Base-by-base conservation (phyloP, 1,140 invertebrate genomes). In the Diuraphis noxia region DNA sequence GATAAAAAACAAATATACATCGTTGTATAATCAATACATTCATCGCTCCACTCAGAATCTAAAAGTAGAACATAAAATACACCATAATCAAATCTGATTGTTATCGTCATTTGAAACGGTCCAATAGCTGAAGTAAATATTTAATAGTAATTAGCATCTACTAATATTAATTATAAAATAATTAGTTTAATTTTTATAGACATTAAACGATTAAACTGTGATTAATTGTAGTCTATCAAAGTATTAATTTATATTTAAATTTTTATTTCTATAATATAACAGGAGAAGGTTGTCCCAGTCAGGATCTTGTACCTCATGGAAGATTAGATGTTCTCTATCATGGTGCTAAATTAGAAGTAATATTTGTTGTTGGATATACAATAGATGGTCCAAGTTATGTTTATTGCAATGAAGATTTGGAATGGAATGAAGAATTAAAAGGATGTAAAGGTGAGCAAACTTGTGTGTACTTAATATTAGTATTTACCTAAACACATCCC, bases 341-440 rank as follows among this genome's bases (percentile, higher is more conserved):
- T n/a, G 56, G 56, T n/a, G 56, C 56, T n/a, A 72, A 72, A n/a
- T 72, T 72, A n/a, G 56, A n/a, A 72, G 56, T 72, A 13, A 17
- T n/a, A 72, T 72, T 30, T 6, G 56, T n/a, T 72, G 1, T 72
- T 72, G 56, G 56, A n/a, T 72, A n/a, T 72, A 72, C 4, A 23
- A n/a, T 72, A n/a, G 56, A 72, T 72, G 56, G 56, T 19, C 56
- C 56, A 72, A 72, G 56, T 72, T n/a, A 72, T n/a, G 56, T 72
- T 72, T 72, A 72, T 72, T 72, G 56, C 13, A 72, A n/a, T 72
- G 56, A 72, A 6, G 56, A 72, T 72, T 72, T 72, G 56, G 56
- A 72, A 72, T 72, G 56, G 56, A 72, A 34, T 72, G 56, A 72
- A 72, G 56, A 72, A 72, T n/a, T 72, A n/a, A 72, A 72, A 72